Conservation (phyloP, 2,888 invertebrate species). For the Mimachlamys varia region DNA sequence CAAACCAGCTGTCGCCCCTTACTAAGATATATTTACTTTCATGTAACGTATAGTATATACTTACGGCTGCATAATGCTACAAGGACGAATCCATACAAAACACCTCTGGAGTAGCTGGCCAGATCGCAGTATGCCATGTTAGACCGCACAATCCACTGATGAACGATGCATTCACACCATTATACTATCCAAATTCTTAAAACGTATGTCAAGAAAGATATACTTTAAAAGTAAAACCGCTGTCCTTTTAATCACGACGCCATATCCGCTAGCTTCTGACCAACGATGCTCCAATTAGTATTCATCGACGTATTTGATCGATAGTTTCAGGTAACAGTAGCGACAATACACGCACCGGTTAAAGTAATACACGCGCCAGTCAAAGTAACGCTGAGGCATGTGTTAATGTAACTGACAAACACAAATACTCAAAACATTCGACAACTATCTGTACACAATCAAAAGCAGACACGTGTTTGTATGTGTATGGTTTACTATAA, state of each 20-base stretch:
- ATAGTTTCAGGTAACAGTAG: neutral
- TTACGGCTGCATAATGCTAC: neutral
- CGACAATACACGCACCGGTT: neutral
- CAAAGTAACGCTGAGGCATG: neutral
- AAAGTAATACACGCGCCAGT: neutral
- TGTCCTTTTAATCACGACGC: neutral
- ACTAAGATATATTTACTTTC: no score
- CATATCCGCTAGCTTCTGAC: neutral
- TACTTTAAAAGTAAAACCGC: neutral
- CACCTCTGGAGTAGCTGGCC: neutral
- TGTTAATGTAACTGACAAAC: neutral
- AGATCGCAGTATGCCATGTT: neutral
- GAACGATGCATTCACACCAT: neutral
- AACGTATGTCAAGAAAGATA: neutral
- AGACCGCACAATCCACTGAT: neutral
- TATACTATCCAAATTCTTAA: neutral
- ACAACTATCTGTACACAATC: no score
- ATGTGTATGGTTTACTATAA: no score
- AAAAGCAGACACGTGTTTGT: no score
- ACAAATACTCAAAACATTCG: no score
- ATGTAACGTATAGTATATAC: neutral
- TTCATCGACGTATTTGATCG: neutral
- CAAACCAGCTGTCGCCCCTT: conserved; percentile 44
- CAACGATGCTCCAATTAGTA: neutral
- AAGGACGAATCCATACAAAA: neutral